Conservation (phyloP, 2,797 vertebrate species). For the Tangara arthus region DNA sequence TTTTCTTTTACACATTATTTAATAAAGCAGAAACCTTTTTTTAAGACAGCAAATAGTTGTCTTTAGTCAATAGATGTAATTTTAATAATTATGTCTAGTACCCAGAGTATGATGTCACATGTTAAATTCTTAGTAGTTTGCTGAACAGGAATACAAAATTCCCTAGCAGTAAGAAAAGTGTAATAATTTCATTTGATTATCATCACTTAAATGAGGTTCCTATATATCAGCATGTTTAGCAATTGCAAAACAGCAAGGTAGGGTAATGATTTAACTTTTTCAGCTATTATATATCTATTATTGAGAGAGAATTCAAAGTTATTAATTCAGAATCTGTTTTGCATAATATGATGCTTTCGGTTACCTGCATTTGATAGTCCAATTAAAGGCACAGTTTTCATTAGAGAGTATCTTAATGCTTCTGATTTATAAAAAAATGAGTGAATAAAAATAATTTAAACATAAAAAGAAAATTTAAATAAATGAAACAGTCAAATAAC, state of each 20-base stretch:
- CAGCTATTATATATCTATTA: background rate
- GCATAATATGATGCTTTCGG: background rate
- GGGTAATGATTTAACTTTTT: background rate
- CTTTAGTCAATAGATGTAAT: background rate
- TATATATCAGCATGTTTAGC: rapidly evolving
- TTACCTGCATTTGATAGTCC: background rate
- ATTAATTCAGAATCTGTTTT: background rate
- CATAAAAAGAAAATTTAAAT: background rate
- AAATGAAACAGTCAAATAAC: background rate
- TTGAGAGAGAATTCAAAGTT: background rate
- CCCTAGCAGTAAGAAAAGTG: background rate
- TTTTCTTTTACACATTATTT: background rate
- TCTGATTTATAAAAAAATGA: background rate
- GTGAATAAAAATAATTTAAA: background rate
- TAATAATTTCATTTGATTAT: background rate
- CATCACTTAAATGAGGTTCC: background rate
- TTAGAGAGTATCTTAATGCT: background rate
- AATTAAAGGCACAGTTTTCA: background rate
- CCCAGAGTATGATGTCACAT: background rate
- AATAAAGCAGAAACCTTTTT: background rate
- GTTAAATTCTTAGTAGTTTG: background rate
- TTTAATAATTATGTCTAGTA: background rate
- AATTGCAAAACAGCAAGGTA: background rate
- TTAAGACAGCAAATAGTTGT: background rate
- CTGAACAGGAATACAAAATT: background rate